Evolutionary conservation across 2,797 vertebrate genomes (phyloP).

Genomic region (Dromococcyx pavoninus): DNA sequence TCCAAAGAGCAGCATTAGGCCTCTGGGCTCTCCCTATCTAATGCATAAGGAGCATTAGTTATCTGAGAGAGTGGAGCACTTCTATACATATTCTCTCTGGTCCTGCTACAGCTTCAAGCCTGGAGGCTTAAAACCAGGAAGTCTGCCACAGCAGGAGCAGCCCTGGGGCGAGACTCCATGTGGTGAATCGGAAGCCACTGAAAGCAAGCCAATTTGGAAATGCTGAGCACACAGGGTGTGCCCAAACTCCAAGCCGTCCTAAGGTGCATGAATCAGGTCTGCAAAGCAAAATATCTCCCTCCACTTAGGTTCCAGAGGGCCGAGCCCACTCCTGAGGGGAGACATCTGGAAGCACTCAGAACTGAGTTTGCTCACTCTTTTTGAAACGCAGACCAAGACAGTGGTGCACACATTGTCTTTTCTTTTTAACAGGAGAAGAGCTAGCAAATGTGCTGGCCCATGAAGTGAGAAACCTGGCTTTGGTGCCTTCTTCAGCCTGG

Average conservation of each 20-base stretch:
- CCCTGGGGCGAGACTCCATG: constrained; percentile 14
- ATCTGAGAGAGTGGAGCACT: not conserved
- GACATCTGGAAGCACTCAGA: constrained; percentile 55
- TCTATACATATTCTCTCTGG: constrained; percentile 25
- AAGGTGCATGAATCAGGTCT: constrained; percentile 50
- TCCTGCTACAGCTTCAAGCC: constrained; percentile 54
- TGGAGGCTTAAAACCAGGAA: constrained; percentile 53
- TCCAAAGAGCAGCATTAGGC: not conserved
- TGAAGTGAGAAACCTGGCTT: constrained; percentile 53
- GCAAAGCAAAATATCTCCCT: constrained; percentile 54
- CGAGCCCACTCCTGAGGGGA: constrained; percentile 62
- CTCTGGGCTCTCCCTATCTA: not conserved
- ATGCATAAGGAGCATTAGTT: not conserved
- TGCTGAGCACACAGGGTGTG: constrained; percentile 66
- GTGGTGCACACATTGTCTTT: not conserved
- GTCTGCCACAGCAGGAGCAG: constrained; percentile 51
- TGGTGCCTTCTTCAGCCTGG: constrained; percentile 29
- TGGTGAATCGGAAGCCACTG: not conserved
- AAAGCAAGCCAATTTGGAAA: constrained; percentile 62
- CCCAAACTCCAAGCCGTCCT: constrained; percentile 19
- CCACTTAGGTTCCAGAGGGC: constrained; percentile 41
- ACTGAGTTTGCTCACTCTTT: constrained; percentile 26
- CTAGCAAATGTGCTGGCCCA: constrained; percentile 21
- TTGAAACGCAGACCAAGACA: not conserved
- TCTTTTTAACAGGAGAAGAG: not conserved